Evolutionary conservation across 1,140 invertebrate species (phyloP), one percentile per base, ranked within the genome.

Genomic region (Sinella curviseta): DNA sequence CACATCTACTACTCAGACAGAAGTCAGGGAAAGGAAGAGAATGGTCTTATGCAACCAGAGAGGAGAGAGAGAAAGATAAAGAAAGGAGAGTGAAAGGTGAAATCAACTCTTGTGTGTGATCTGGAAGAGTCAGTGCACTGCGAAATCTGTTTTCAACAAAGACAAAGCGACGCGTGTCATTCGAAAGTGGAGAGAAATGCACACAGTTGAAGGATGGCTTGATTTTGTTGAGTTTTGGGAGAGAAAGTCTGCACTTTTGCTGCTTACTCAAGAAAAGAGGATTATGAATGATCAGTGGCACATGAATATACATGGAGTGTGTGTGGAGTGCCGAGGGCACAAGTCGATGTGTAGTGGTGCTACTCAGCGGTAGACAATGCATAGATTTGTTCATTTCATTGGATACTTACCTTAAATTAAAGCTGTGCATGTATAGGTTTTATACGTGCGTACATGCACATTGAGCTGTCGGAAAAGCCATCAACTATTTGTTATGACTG

Each of bases 161-260:
- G 57, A 60, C 57, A 60, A 60, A 60, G 57, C 57, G 57, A 60
- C 57, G 39, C 39, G 24, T 60, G 57, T 60, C 57, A 17, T 26
- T 26, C 14, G 24, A 60, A 60, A 17, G 8, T 3, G 24, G 57
- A n/a, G 12, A 60, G 24, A 12, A n/a, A 26, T 26, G 24, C 57
- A 60, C 24, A 60, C 4, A 60, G 24, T n/a, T 60, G 57, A 16
- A 16, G 57, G 24, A 60, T 12, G 8, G 39, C 39, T 48, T n/a
- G n/a, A n/a, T n/a, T n/a, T n/a, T n/a, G n/a, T n/a, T n/a, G 39
- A 48, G 17, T 48, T 48, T 4, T 48, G 39, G 17, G 39, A 48
- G 39, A 48, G 39, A 48, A 17, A n/a, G n/a, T n/a, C n/a, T n/a
- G n/a, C n/a, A n/a, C n/a, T n/a, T n/a, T n/a, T n/a, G n/a, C n/a